Percentiles rank a stretch among this genome's conserved stretches.
phyloP scores from a whole-genome alignment of 2,888 invertebrate genomes.

The Drosophila kuntzei region DNA sequence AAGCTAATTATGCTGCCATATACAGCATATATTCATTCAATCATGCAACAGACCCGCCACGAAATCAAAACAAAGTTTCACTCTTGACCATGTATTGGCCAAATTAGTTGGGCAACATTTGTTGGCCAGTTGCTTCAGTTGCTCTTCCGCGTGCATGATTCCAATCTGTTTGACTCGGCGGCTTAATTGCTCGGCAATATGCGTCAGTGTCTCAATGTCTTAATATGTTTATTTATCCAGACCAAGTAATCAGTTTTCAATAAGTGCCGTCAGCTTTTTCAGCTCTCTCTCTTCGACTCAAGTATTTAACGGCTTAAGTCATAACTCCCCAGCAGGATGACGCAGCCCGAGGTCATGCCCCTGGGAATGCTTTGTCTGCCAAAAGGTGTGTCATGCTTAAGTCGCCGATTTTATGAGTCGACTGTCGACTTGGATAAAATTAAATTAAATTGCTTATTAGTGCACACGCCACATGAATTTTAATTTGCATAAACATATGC shows the following conservation, averaged over 20 bases:
- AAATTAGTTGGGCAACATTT: slow-evolving; percentile 12
- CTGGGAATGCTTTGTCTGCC: slow-evolving; percentile 15
- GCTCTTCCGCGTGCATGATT: slow-evolving; percentile 55
- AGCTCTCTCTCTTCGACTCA: slow-evolving; percentile 2
- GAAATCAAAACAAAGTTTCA: neutral
- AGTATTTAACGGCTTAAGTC: slow-evolving; percentile 55
- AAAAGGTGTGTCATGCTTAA: slow-evolving; percentile 26
- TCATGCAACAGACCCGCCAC: slow-evolving; percentile 20
- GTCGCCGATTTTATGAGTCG: slow-evolving; percentile 20
- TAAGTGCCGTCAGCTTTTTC: slow-evolving; percentile 34
- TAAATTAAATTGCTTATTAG: slow-evolving; percentile 66
- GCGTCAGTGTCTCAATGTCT: slow-evolving; percentile 43
- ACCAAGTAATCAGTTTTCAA: slow-evolving; percentile 70
- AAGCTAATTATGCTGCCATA: slow-evolving; percentile 53
- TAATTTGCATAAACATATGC: slow-evolving; percentile 58
- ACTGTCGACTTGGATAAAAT: slow-evolving; percentile 42
- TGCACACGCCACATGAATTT: slow-evolving; percentile 69
- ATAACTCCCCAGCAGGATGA: slow-evolving; percentile 5
- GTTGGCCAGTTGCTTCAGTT: slow-evolving; percentile 31
- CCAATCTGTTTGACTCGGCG: slow-evolving; percentile 66
- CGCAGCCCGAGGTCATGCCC: slow-evolving; percentile 2
- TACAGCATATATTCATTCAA: slow-evolving; percentile 28
- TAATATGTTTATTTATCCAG: slow-evolving; percentile 47
- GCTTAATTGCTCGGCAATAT: slow-evolving; percentile 78
- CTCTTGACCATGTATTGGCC: slow-evolving; percentile 11